Evolutionary conservation across 2,797 vertebrate species (phyloP).

Genomic region (Gymnodraco acuticeps): DNA sequence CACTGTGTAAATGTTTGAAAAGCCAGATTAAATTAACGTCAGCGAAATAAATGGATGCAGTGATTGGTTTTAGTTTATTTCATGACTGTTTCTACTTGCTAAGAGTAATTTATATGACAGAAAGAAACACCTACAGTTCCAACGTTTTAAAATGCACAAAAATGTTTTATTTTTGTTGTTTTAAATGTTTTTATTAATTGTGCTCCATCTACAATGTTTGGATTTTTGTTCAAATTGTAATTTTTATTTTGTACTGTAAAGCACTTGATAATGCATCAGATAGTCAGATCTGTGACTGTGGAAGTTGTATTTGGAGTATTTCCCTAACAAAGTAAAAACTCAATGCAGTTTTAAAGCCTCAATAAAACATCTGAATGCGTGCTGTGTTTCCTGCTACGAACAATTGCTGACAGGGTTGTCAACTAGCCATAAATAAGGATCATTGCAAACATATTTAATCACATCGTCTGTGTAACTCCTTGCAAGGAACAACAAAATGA

Average conservation of each 20-base stretch:
- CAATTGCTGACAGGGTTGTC: too few species aligned
- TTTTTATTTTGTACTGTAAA: not conserved
- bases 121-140: too few species aligned
- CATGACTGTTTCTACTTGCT: not conserved
- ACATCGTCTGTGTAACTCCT: not conserved
- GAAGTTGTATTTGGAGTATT: slow-evolving; percentile 1
- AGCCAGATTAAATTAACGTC: not conserved
- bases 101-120: not conserved
- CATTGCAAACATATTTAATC: not conserved
- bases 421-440: not conserved
- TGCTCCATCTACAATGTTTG: not conserved
- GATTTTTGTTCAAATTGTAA: not conserved
- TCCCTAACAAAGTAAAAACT: not conserved
- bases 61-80: not conserved
- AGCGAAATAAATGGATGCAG: not conserved
- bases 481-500: not conserved
- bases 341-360: not conserved
- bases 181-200: too few species aligned
- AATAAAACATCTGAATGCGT: not conserved
- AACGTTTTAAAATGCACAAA: too few species aligned
- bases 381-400: not conserved
- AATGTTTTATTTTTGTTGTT: too few species aligned
- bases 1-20: not conserved
- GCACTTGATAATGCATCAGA: not conserved
- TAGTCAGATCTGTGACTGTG: not conserved